phyloP scores from a whole-genome alignment of 2,113 vertebrate genomes.

The Saguinus imperator region DNA sequence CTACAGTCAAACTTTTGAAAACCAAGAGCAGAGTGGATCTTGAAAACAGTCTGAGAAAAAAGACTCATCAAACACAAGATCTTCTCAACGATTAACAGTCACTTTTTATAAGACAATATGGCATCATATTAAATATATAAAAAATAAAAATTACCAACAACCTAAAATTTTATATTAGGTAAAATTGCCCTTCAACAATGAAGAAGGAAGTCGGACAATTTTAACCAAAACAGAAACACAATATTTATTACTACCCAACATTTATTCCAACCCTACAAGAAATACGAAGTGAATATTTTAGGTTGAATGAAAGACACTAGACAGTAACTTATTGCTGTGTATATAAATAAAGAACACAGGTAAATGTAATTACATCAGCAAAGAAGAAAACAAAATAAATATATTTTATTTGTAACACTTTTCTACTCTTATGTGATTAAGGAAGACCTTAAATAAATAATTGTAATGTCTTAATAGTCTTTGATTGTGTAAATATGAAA shows the following conservation, averaged over 20 bases:
- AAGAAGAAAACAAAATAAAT: neutral
- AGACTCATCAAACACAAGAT: neutral
- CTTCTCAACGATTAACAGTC: neutral
- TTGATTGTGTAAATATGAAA: neutral
- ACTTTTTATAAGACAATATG: neutral
- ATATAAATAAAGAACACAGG: neutral
- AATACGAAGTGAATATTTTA: neutral
- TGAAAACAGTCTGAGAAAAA: neutral
- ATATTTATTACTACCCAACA: neutral
- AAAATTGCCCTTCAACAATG: neutral
- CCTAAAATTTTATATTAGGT: neutral
- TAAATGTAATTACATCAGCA: neutral
- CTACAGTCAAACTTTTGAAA: neutral
- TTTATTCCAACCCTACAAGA: neutral
- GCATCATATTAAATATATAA: neutral
- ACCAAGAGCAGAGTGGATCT: neutral
- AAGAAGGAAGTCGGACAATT: neutral
- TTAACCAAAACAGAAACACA: neutral
- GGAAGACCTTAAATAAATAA: neutral
- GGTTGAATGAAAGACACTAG: neutral
- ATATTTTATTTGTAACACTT: neutral
- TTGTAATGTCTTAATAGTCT: neutral
- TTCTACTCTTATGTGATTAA: neutral
- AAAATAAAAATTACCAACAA: neutral
- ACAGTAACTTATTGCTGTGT: neutral